A percentile compares a stretch with the other conserved stretches of the same genome.
Conservation (phyloP, 1,140 invertebrate genomes). For the Zaprionus lachaisei region DNA sequence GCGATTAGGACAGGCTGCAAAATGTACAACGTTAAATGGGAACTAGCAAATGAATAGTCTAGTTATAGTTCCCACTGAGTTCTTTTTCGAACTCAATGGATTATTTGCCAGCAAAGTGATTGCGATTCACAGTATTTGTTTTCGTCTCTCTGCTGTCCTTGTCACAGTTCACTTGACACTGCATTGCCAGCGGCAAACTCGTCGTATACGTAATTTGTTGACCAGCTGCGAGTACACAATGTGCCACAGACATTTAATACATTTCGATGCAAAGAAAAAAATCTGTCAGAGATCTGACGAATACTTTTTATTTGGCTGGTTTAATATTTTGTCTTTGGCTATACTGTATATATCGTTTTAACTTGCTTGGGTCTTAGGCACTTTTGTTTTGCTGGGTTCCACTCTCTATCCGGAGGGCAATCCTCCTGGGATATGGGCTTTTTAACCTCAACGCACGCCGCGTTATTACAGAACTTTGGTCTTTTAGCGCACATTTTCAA, state of each 20-base stretch:
- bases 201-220: conserved; percentile 53
- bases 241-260: background rate
- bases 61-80: background rate
- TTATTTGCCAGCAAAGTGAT: conserved; percentile 28
- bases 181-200: conserved; percentile 21
- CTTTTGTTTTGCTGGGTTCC: background rate
- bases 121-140: conserved; percentile 37
- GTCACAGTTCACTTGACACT: conserved; percentile 39
- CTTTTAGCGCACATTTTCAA: background rate
- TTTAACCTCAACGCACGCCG: background rate
- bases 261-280: background rate
- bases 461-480: background rate
- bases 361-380: background rate
- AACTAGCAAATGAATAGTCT: background rate
- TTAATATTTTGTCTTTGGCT: background rate
- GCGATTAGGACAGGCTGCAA: background rate
- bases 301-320: background rate
- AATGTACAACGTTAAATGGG: background rate
- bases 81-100: background rate
- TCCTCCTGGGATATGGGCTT: background rate
- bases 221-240: conserved; percentile 48
- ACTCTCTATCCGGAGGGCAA: background rate
- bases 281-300: background rate
- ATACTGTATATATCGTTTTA: background rate
- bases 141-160: conserved; percentile 11